Evolutionary conservation across 2,888 invertebrate species (phyloP).

Genomic region (Athalia cordata): DNA sequence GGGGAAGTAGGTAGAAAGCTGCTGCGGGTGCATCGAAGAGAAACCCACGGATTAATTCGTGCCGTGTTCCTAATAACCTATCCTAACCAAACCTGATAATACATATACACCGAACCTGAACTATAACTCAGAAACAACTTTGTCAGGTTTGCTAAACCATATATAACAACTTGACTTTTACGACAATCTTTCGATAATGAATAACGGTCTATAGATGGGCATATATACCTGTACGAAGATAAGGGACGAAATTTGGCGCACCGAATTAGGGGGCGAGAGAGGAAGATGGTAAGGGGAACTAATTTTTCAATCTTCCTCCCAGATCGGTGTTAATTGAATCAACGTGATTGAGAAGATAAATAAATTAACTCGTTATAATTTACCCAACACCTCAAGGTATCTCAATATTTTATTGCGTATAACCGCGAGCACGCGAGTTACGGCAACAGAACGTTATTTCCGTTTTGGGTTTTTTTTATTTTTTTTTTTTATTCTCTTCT

Average conservation of each 20-base stretch:
- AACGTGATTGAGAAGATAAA: constrained; percentile 9
- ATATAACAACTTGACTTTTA: background rate
- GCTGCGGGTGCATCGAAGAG: constrained; percentile 37
- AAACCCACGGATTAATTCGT: constrained; percentile 32
- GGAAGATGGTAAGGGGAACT: background rate
- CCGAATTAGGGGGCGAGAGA: background rate
- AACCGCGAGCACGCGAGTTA: background rate
- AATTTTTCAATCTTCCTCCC: background rate
- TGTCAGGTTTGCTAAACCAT: background rate
- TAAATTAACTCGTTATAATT: background rate
- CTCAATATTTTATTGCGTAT: too few species aligned
- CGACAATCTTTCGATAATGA: constrained; percentile 4
- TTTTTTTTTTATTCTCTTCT: background rate
- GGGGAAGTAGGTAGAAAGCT: constrained; percentile 32
- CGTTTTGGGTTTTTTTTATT: background rate
- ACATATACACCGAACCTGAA: background rate
- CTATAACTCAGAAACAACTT: background rate
- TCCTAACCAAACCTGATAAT: background rate
- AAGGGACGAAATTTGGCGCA: background rate
- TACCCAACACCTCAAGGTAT: background rate
- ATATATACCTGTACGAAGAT: too few species aligned
- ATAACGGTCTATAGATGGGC: background rate
- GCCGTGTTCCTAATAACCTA: constrained; percentile 26
- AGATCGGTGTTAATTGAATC: background rate
- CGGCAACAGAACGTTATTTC: constrained; percentile 5